A percentile compares a stretch with the other conserved stretches of the same genome.
Evolutionary conservation across 2,797 vertebrate species (phyloP).

Genomic region (Spinus olivaceus): DNA sequence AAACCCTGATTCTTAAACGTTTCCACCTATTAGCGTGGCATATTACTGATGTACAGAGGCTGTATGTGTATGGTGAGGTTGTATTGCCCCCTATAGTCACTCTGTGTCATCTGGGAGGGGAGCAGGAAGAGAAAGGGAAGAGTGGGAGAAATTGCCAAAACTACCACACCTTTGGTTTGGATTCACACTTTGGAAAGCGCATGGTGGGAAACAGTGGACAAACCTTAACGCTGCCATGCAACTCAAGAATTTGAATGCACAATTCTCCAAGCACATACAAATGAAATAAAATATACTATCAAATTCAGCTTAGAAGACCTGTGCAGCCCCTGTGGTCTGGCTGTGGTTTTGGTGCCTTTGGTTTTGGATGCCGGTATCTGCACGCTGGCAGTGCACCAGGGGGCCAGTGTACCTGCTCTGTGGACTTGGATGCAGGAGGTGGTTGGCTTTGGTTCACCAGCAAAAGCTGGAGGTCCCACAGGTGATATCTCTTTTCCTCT

Average conservation of each 20-base stretch:
- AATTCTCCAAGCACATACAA: background rate
- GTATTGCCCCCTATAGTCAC: constrained; percentile 77
- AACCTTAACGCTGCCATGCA: background rate
- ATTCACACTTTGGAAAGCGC: background rate
- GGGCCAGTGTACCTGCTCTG: background rate
- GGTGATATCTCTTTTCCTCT: background rate
- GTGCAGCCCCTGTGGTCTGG: background rate
- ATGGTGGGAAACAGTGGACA: background rate
- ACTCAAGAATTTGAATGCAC: background rate
- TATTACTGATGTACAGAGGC: background rate
- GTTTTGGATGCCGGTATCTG: background rate
- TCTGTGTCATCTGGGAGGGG: constrained; percentile 33
- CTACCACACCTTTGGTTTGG: background rate
- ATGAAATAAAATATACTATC: background rate
- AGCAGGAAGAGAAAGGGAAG: background rate
- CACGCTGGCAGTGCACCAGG: rapidly evolving
- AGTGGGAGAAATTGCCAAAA: background rate
- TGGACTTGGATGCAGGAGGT: background rate
- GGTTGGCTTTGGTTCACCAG: background rate
- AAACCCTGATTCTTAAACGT: constrained; percentile 18
- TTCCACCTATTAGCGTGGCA: background rate
- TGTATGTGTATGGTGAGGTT: constrained; percentile 54
- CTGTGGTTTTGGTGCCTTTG: background rate
- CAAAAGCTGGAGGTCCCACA: background rate
- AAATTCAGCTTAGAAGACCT: background rate